Evolutionary conservation across 2,113 vertebrate genomes (phyloP).

Genomic region (Microtus richardsoni): DNA sequence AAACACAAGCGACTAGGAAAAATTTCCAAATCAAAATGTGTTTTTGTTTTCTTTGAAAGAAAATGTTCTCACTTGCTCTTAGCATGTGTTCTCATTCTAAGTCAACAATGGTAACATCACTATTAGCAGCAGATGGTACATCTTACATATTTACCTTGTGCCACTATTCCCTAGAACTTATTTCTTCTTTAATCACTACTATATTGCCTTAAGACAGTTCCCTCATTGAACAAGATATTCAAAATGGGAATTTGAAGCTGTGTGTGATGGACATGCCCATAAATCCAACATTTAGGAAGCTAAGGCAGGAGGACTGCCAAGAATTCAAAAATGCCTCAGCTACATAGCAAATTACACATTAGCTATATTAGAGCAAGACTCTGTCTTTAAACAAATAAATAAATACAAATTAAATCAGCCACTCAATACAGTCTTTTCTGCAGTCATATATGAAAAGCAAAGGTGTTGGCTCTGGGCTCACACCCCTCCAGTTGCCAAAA

Average conservation of each 20-base stretch:
- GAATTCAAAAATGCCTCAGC: not conserved
- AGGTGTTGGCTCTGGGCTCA: not conserved
- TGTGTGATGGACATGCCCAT: not conserved
- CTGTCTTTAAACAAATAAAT: too few species aligned
- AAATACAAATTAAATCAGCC: not conserved
- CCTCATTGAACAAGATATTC: not conserved
- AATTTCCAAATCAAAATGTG: not conserved
- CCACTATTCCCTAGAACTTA: not conserved
- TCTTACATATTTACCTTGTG: accelerated
- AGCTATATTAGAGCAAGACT: not conserved
- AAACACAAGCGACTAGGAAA: not conserved
- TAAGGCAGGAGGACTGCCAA: not conserved
- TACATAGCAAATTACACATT: not conserved
- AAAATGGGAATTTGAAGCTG: not conserved
- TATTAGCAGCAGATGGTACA: not conserved
- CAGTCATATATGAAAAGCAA: not conserved
- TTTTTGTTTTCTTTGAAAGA: not conserved
- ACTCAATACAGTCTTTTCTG: not conserved
- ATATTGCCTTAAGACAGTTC: not conserved
- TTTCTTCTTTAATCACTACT: not conserved
- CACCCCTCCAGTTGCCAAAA: not conserved
- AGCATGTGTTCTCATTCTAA: not conserved
- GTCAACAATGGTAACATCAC: accelerated
- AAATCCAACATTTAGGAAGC: not conserved
- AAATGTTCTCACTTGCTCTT: not conserved